phyloP scores from a whole-genome alignment of 1,140 invertebrate genomes.

The Paracyclopina nana region DNA sequence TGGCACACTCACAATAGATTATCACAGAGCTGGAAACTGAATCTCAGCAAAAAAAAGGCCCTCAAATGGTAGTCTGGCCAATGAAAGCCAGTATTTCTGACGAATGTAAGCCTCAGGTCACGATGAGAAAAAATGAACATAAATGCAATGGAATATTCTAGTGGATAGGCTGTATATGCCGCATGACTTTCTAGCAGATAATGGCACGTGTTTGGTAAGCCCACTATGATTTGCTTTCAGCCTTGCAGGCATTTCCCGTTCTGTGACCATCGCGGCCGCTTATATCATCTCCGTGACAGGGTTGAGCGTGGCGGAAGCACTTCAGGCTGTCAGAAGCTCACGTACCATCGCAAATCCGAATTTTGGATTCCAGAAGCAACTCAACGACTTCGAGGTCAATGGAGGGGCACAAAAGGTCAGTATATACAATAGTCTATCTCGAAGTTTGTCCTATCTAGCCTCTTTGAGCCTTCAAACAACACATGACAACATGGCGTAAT shows the following conservation, averaged over 20 bases:
- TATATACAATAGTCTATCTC: constrained; percentile 54
- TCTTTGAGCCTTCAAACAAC: too few relatives aligned
- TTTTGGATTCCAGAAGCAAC: constrained; percentile 76
- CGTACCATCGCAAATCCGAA: constrained; percentile 82
- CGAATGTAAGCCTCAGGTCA: too few relatives aligned
- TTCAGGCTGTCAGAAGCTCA: constrained; percentile 76
- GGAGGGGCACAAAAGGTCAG: constrained; percentile 32
- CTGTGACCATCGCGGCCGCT: constrained; percentile 78
- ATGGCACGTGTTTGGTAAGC: background rate
- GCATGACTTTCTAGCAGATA: background rate
- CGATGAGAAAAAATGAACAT: too few relatives aligned
- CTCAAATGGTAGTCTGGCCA: too few relatives aligned
- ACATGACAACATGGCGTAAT: too few relatives aligned
- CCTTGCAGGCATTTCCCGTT: constrained; percentile 84
- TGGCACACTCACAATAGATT: too few relatives aligned
- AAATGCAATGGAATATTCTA: too few relatives aligned
- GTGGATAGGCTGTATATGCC: too few relatives aligned
- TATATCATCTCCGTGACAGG: constrained; percentile 85
- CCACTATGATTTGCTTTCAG: constrained; percentile 28
- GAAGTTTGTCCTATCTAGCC: too few relatives aligned
- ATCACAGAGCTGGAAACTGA: too few relatives aligned
- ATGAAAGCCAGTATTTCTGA: too few relatives aligned
- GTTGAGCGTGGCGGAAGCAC: constrained; percentile 72
- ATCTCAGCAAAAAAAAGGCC: too few relatives aligned
- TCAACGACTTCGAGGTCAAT: constrained; percentile 72